Base-by-base conservation (phyloP, 2,113 vertebrate species). In the Mesembrinibis cayennensis region DNA sequence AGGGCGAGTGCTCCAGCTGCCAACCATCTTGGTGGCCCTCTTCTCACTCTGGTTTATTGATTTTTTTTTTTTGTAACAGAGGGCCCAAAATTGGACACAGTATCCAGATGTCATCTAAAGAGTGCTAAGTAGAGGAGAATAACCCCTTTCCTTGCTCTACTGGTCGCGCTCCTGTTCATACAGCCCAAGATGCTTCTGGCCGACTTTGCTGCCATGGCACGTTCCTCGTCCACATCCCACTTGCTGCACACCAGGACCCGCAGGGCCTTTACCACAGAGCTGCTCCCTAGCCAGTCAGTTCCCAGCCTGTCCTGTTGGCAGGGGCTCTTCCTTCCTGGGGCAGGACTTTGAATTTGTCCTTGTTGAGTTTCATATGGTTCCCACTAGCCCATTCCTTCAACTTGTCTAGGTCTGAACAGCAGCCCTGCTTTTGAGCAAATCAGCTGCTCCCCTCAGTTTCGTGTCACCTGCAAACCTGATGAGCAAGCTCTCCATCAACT, bases 121-220 rank as follows among this genome's bases (percentile, higher is more conserved):
- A 0, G 0, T 30, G 36, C 22, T 27, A 21, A 26, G 18, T 5
- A 34, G 16, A 62, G 40, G 5, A 5, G 10, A 20, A 47, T 16
- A 12, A 53, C 27, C 7, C 8, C 11, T 72, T 55, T 47, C 36
- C 45, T 66, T 15, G 26, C 36, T 44, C 19, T 19, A 2, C 13
- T 34, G 9, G 4, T 36, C 1, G 0, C 32, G 40, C 1, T 50
- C 14, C 47, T 47, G 13, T 3, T 83, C 62, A 18, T 62, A 27
- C 3, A 84, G 63, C 9, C 30, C 17, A 42, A 11, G 52, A 23
- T 49, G 16, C 11, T 27, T 2, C n/a, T 27, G 40, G 12, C 17
- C 47, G 36, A 2, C 34, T 67, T 29, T 15, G 42, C 40, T 50
- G 34, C 15, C 71, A 34, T 11, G 40, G 32, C n/a, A 18, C 5